Conservation (phyloP, 92 coral and sea anemone species). For the Porites rus region DNA sequence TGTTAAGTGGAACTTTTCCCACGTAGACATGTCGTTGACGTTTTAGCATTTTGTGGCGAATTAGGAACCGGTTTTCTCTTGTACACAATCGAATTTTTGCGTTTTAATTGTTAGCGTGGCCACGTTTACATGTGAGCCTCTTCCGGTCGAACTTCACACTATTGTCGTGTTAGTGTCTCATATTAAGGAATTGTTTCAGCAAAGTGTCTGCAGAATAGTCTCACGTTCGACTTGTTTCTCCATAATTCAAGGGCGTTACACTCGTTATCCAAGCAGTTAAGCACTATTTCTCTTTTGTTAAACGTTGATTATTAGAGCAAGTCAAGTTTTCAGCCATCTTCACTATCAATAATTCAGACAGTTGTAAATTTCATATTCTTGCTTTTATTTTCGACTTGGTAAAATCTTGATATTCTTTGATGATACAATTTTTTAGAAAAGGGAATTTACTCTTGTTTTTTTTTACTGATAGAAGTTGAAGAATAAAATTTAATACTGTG, state of each 20-base stretch:
- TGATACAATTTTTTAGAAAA: not conserved
- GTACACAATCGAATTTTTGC: slow-evolving; percentile 12
- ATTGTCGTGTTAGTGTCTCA: not conserved
- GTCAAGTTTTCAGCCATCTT: not conserved
- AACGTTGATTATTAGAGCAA: not conserved
- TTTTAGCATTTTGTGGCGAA: not conserved
- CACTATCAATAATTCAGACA: slow-evolving; percentile 35
- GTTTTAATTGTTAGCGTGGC: slow-evolving; percentile 3
- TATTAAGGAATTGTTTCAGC: not conserved
- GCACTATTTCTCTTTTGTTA: not conserved
- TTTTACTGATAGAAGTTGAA: not conserved
- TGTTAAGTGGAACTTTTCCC: not conserved
- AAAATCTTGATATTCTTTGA: slow-evolving; percentile 48
- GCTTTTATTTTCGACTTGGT: slow-evolving; percentile 23
- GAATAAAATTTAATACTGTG: too few species aligned
- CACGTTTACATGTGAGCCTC: slow-evolving; percentile 33
- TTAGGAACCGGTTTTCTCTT: not conserved
- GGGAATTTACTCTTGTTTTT: not conserved
- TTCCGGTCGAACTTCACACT: slow-evolving; percentile 13
- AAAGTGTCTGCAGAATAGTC: not conserved
- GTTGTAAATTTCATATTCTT: not conserved
- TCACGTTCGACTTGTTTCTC: not conserved
- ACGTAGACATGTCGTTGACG: not conserved
- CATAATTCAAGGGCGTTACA: not conserved
- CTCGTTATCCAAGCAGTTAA: not conserved